A percentile compares a stretch with the other conserved stretches of the same genome.
Conservation (phyloP, 2,888 invertebrate genomes). For the Bedellia somnulentella region DNA sequence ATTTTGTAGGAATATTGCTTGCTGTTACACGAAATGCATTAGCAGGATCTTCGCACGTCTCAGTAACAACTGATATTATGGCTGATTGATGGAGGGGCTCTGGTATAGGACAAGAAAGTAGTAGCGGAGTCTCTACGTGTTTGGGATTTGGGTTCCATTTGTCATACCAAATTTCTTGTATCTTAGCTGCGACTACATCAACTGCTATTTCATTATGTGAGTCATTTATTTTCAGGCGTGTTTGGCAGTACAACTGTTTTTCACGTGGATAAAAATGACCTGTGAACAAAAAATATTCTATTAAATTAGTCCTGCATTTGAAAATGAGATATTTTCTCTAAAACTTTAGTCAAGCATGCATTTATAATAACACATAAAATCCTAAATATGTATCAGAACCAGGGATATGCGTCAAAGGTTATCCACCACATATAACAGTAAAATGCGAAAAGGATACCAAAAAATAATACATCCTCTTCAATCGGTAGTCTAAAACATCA, state of each 20-base stretch:
- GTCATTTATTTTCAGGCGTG: constrained; percentile 17
- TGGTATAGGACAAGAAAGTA: constrained; percentile 67
- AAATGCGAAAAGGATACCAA: too few species aligned
- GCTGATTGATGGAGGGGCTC: constrained; percentile 30
- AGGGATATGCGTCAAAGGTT: too few species aligned
- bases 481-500: too few species aligned
- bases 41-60: constrained; percentile 48
- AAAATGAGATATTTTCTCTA: too few species aligned
- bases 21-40: constrained; percentile 37
- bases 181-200: constrained; percentile 59
- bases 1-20: constrained; percentile 12
- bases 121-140: constrained; percentile 55
- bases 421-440: too few species aligned
- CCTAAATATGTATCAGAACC: too few species aligned
- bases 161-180: constrained; percentile 65
- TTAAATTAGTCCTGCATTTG: too few species aligned
- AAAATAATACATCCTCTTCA: too few species aligned
- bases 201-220: constrained; percentile 34
- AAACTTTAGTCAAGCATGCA: too few species aligned
- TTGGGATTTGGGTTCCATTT: constrained; percentile 57
- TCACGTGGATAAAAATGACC: constrained; percentile 36
- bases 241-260: constrained; percentile 56
- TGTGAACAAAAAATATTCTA: constrained; percentile 27
- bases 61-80: constrained; percentile 47
- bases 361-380: too few species aligned